These are phyloP conservation scores for Melipona beecheii DNA, from an alignment of 2,888 invertebrate species.

Conservation along the genomic window DNA sequence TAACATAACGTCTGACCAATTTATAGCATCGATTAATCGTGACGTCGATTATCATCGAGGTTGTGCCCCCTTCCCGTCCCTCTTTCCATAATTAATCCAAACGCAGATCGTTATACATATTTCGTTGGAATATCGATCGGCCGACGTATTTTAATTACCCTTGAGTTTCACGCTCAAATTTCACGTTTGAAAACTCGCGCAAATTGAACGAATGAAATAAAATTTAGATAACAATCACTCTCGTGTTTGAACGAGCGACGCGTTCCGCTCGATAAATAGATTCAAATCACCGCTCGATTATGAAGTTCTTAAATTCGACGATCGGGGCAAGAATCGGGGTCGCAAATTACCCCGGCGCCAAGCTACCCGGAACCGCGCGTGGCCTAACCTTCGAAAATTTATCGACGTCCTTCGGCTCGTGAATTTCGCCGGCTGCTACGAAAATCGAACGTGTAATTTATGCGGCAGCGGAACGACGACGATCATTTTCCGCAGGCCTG, in stretches of 20 bases:
- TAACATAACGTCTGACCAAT: constrained; percentile 42
- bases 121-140: not conserved
- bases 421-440: constrained; percentile 65
- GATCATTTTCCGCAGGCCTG: constrained; percentile 60
- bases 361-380: constrained; percentile 45
- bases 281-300: not conserved
- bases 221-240: not conserved
- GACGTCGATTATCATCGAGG: constrained; percentile 16
- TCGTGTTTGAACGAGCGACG: not conserved
- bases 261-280: not conserved
- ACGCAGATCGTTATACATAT: not conserved
- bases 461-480: constrained; percentile 52
- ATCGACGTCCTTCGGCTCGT: constrained; percentile 60
- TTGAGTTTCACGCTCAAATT: not conserved
- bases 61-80: too few species aligned
- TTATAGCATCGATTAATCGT: constrained; percentile 23
- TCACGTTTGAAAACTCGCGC: not conserved
- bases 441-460: constrained; percentile 72
- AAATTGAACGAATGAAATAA: not conserved
- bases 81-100: not conserved
- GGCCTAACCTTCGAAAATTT: constrained; percentile 64
- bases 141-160: too few species aligned
- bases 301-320: constrained; percentile 8
- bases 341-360: constrained; percentile 58
- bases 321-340: constrained; percentile 41